Evolutionary conservation across 1,140 invertebrate species (phyloP).

Genomic region (Pseudobourletiella spinata): DNA sequence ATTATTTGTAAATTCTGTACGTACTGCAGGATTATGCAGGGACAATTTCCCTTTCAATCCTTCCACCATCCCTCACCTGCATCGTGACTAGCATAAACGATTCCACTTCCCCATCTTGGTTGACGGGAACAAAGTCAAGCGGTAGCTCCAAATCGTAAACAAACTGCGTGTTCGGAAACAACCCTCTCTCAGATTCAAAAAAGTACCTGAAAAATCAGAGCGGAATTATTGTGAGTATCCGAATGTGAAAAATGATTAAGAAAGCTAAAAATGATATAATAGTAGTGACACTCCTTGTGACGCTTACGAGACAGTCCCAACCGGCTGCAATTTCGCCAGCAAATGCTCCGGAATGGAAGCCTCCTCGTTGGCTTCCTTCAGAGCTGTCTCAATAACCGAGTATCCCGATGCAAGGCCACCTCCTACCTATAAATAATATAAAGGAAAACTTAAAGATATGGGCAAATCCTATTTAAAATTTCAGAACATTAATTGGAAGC

Average conservation of each 20-base stretch:
- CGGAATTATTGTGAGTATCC: too few species aligned
- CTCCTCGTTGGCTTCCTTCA: constrained; percentile 89
- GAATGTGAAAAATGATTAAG: background rate
- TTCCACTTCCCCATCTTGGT: constrained; percentile 87
- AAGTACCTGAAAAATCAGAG: constrained; percentile 75
- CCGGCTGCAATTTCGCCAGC: constrained; percentile 62
- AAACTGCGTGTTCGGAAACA: constrained; percentile 90
- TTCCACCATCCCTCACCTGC: constrained; percentile 59
- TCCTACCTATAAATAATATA: constrained; percentile 49
- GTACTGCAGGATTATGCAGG: too few species aligned
- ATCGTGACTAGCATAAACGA: constrained; percentile 75
- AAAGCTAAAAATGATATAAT: constrained; percentile 31
- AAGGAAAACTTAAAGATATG: constrained; percentile 17
- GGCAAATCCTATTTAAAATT: background rate
- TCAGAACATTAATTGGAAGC: too few species aligned
- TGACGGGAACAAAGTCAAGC: constrained; percentile 73
- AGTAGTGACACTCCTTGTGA: background rate
- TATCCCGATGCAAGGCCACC: constrained; percentile 82
- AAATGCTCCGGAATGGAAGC: constrained; percentile 70
- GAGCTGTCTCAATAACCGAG: constrained; percentile 74
- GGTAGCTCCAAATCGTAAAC: constrained; percentile 90
- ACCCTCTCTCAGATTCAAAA: constrained; percentile 80
- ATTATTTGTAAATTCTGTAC: too few species aligned
- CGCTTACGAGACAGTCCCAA: constrained; percentile 68
- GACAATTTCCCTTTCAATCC: too few species aligned